Evolutionary conservation across 2,888 invertebrate genomes (phyloP).

Genomic region (Synergus umbraculus): DNA sequence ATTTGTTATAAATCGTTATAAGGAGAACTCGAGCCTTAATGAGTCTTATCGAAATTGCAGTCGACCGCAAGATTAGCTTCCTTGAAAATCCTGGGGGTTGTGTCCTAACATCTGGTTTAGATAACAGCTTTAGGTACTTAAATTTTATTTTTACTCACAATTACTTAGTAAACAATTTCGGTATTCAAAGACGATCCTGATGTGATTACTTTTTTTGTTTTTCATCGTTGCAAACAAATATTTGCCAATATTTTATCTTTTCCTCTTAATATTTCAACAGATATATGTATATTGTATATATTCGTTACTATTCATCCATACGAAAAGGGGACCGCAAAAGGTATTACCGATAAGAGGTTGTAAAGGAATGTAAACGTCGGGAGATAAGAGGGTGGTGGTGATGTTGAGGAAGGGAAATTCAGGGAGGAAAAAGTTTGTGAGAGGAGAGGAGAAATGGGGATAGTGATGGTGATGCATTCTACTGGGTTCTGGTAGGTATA

Average conservation of each 20-base stretch:
- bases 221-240: background rate
- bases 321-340: conserved; percentile 26
- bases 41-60: conserved; percentile 11
- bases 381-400: conserved; percentile 39
- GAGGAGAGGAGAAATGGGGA: conserved; percentile 44
- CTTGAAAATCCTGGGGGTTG: background rate
- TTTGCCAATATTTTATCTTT: conserved; percentile 32
- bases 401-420: conserved; percentile 12
- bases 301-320: conserved; percentile 32
- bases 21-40: conserved; percentile 12
- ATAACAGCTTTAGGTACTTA: background rate
- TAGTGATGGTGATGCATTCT: conserved; percentile 26
- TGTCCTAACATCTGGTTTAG: background rate
- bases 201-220: conserved; percentile 17
- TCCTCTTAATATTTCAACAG: conserved; percentile 9
- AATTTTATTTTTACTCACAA: background rate
- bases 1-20: conserved; percentile 1
- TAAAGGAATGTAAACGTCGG: conserved; percentile 33
- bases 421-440: background rate
- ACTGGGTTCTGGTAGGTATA: conserved; percentile 11
- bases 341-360: conserved; percentile 33
- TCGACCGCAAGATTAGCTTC: background rate
- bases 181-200: background rate
- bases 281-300: conserved; percentile 38
- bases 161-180: background rate